Base-by-base conservation (phyloP, 1,140 invertebrate species). In the Eupristina koningsbergeri region DNA sequence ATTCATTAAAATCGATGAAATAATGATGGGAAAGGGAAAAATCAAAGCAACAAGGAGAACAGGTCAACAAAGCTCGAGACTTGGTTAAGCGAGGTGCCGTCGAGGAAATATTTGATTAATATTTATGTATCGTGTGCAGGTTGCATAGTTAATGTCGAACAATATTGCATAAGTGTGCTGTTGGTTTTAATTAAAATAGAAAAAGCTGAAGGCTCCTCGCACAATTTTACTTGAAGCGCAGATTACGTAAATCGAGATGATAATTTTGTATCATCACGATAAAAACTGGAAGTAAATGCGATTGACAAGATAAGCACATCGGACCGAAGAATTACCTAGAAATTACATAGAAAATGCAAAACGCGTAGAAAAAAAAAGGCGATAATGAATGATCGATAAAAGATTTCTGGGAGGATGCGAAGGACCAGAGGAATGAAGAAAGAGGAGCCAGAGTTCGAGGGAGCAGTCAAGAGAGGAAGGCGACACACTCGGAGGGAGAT, bases 171-270 rank as follows among this genome's bases (percentile, higher is more conserved):
- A 78, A 78, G 7, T 69, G 58, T 79, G n/a, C n/a, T n/a, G 31
- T 79, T 61, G 31, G 9, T 29, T 78, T n/a, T 34, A 80, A 71
- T 71, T 80, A 80, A 29, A 78, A n/a, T 29, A 36, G 29, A 80
- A 79, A 71, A 41, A 41, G 17, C 13, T 1, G 61, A 41, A 63
- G 67, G 39, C 67, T 71, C 41, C 36, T 71, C 36, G 39, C 31
- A 50, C 11, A 39, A 53, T 71, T 41, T 71, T 71, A 41, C 26
- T 41, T n/a, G 19, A 7, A 41, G 13, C 19, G 2, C 17, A 19
- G 19, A 71, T 71, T 71, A 71, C 67, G 67, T 71, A 71, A 71
- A 71, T 41, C 22, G 39, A 41, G 67, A 41, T 41, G 11, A 41
- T 71, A 69, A 69, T 69, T 69, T 31, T 34, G 7, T 17, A 64